Evolutionary conservation across 2,888 invertebrate genomes (phyloP).

Genomic region (Megastigmus dorsalis): DNA sequence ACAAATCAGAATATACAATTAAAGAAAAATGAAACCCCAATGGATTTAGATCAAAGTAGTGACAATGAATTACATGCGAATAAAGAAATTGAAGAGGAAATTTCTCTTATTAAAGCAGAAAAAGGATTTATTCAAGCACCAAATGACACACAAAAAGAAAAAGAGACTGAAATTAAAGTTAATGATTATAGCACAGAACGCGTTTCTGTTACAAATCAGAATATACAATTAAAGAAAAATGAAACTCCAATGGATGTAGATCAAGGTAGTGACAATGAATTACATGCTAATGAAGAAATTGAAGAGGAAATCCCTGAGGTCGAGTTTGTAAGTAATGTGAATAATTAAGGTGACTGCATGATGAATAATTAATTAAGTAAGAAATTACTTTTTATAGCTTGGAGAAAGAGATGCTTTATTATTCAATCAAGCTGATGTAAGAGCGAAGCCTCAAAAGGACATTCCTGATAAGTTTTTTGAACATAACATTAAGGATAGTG

Average conservation of each 20-base stretch:
- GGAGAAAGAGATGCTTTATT: constrained; percentile 85
- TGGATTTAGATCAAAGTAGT: too few species aligned
- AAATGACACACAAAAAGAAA: constrained; percentile 31
- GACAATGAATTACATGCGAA: too few species aligned
- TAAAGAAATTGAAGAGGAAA: too few species aligned
- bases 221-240: too few species aligned
- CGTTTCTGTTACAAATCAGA: too few species aligned
- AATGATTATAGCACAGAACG: too few species aligned
- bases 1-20: too few species aligned
- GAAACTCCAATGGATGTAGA: constrained; percentile 44
- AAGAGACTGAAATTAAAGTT: too few species aligned
- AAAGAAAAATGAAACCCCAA: too few species aligned
- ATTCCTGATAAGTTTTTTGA: constrained; percentile 93
- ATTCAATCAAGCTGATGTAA: constrained; percentile 79
- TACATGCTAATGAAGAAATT: background rate
- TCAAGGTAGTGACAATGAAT: constrained; percentile 1
- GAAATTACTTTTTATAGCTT: constrained; percentile 76
- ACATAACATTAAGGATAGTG: constrained; percentile 89
- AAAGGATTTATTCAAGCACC: background rate
- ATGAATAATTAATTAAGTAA: constrained; percentile 19
- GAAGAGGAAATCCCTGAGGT: constrained; percentile 46
- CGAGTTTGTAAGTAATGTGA: constrained; percentile 60
- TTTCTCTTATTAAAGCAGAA: too few species aligned
- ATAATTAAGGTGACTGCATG: background rate
- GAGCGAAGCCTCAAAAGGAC: constrained; percentile 80